phyloP scores from a whole-genome alignment of 2,888 invertebrate genomes.

The Netelia melanura region DNA sequence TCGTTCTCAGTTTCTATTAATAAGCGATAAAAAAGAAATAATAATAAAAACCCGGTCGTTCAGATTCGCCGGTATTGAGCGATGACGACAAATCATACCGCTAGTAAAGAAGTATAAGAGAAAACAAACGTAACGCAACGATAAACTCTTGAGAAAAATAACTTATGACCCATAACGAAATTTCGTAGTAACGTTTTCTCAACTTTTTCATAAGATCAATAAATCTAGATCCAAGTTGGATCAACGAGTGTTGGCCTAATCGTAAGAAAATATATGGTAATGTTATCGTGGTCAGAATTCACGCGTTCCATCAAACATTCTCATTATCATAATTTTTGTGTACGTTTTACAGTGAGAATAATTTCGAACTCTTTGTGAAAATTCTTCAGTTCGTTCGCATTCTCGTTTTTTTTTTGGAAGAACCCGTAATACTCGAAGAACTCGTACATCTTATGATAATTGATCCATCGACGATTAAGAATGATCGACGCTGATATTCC shows the following conservation, averaged over 20 bases:
- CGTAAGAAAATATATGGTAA: constrained; percentile 69
- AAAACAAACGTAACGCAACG: constrained; percentile 49
- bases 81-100: background rate
- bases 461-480: background rate
- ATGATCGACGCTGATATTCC: constrained; percentile 59
- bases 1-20: background rate
- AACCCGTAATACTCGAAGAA: constrained; percentile 38
- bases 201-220: constrained; percentile 1
- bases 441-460: constrained; percentile 9
- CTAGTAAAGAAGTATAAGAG: constrained; percentile 16
- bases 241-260: constrained; percentile 42
- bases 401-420: constrained; percentile 26
- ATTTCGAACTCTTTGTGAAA: background rate
- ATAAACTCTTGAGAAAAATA: constrained; percentile 59
- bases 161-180: constrained; percentile 51
- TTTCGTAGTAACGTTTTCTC: constrained; percentile 7
- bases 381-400: constrained; percentile 2
- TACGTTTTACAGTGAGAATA: constrained; percentile 6
- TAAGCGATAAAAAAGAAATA: constrained; percentile 8
- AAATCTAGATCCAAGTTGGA: constrained; percentile 16
- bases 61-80: background rate
- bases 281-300: constrained; percentile 45
- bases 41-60: background rate
- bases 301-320: constrained; percentile 49
- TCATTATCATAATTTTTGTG: background rate